These are phyloP conservation scores for Orthosia gracilis DNA, from an alignment of 2,888 invertebrate species.

Conservation along the genomic window DNA sequence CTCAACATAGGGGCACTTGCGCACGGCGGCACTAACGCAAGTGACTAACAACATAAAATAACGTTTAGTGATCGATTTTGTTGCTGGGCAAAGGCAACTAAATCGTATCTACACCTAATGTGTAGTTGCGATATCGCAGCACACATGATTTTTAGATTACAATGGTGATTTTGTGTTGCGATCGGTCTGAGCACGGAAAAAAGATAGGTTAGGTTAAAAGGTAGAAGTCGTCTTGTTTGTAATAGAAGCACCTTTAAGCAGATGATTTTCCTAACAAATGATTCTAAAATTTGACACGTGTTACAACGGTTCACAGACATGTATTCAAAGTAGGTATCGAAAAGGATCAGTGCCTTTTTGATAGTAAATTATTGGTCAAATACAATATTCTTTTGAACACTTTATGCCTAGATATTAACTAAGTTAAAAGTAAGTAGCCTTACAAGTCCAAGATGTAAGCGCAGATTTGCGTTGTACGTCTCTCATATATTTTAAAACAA, in stretches of 20 bases:
- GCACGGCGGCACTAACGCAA: background rate
- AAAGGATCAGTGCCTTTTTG: background rate
- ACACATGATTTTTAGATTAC: background rate
- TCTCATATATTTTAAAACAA: constrained; percentile 22
- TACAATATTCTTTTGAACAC: background rate
- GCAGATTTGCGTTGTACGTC: background rate
- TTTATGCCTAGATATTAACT: constrained; percentile 24
- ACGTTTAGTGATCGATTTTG: background rate
- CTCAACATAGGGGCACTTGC: too few relatives aligned
- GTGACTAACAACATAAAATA: background rate
- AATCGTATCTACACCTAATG: background rate
- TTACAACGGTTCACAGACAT: background rate
- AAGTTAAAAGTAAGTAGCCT: constrained; percentile 35
- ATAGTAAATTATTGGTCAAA: too few relatives aligned
- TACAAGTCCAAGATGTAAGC: constrained; percentile 36
- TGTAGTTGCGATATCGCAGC: background rate
- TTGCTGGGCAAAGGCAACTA: background rate
- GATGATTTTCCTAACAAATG: background rate
- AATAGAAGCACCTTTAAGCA: background rate
- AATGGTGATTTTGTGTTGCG: background rate
- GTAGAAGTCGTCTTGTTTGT: too few relatives aligned
- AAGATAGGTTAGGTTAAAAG: too few relatives aligned
- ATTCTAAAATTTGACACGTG: background rate
- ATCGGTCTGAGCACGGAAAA: background rate
- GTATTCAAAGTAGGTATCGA: background rate